Percentiles rank a stretch among this genome's conserved stretches.
Conservation (phyloP, 2,113 vertebrate genomes). For the Scartelaos histophorus region DNA sequence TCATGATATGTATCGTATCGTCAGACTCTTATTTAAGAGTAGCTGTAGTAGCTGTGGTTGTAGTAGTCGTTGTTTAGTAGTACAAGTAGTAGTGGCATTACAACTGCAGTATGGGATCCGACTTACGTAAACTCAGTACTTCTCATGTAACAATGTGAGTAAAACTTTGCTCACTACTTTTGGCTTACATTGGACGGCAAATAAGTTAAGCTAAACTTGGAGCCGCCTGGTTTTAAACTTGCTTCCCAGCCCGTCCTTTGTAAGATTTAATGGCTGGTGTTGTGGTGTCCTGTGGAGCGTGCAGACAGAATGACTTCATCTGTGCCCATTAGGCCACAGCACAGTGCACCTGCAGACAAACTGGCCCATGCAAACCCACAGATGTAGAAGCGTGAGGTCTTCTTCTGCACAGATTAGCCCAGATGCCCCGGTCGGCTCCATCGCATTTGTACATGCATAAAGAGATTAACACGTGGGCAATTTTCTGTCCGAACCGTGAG, state of each 20-base stretch:
- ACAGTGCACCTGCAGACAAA: conserved; percentile 27
- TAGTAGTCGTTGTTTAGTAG: neutral
- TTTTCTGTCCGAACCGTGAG: conserved; percentile 21
- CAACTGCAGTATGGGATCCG: too few relatives aligned
- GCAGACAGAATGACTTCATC: conserved; percentile 11
- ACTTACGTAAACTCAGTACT: too few relatives aligned
- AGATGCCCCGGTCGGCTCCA: conserved; percentile 32
- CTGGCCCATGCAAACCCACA: conserved; percentile 33
- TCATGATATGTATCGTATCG: too few relatives aligned
- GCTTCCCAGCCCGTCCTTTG: neutral
- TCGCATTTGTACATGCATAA: conserved; percentile 40
- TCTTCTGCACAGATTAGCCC: conserved; percentile 43
- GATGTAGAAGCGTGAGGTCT: conserved; percentile 46
- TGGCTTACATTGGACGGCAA: too few relatives aligned
- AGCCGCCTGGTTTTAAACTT: neutral
- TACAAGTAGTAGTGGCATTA: neutral
- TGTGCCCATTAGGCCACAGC: conserved; percentile 21
- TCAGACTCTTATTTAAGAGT: too few relatives aligned
- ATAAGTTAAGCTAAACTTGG: too few relatives aligned
- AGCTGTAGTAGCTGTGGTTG: too few relatives aligned
- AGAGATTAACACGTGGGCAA: conserved; percentile 38
- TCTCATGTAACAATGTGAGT: too few relatives aligned
- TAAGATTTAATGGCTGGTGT: neutral
- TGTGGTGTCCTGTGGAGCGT: neutral
- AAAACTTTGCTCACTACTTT: too few relatives aligned